Evolutionary conservation across 1,140 invertebrate genomes (phyloP).

Genomic region (Grapholita molesta): DNA sequence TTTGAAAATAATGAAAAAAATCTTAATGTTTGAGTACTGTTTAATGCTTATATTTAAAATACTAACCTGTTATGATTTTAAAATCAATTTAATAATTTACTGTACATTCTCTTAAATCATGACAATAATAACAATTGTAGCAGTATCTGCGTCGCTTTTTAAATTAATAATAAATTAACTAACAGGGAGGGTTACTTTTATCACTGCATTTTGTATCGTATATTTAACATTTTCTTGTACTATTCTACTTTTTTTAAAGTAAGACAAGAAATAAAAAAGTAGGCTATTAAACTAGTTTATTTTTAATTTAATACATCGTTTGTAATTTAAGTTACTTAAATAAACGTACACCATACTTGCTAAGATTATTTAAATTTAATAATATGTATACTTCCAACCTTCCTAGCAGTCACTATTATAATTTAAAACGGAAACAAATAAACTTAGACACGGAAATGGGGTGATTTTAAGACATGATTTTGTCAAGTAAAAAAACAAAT

Average conservation of each 20-base stretch:
- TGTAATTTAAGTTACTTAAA: not conserved
- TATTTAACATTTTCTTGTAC: not conserved
- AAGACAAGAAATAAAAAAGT: not conserved
- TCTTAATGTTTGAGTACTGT: not conserved
- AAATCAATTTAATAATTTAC: not conserved
- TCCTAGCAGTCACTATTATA: not conserved
- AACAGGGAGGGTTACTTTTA: not conserved
- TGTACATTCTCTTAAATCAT: not conserved
- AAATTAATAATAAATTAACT: not conserved
- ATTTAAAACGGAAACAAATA: not conserved
- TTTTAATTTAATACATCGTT: not conserved
- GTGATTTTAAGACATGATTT: not conserved
- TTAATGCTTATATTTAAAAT: not conserved
- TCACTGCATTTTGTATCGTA: not conserved
- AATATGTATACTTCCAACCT: not conserved
- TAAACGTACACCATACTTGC: not conserved
- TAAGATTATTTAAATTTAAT: not conserved
- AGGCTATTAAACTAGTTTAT: not conserved
- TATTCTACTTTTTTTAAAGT: not conserved
- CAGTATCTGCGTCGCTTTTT: not conserved
- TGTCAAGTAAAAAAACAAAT: not conserved
- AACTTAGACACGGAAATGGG: not conserved
- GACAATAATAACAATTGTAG: not conserved
- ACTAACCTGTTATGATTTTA: no score
- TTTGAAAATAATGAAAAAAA: not conserved